Conservation (phyloP, 2,888 invertebrate species). For the Cordylochernes scorpioides region DNA sequence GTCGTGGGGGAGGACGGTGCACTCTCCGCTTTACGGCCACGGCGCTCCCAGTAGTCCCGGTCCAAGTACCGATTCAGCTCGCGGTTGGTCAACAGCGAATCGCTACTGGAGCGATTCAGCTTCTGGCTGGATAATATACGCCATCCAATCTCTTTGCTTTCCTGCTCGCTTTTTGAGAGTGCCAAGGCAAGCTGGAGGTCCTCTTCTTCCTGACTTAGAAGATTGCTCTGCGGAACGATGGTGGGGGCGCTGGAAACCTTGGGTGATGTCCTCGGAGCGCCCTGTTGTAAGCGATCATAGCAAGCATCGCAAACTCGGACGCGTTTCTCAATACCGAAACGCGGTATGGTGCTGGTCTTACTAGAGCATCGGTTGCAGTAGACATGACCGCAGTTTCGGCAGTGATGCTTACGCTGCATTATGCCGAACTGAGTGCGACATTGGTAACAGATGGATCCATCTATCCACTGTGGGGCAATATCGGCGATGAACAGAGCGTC, state of each 20-base stretch:
- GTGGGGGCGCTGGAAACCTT: no score
- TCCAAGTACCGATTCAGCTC: no score
- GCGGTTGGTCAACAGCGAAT: no score
- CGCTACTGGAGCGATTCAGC: no score
- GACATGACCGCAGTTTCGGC: slow-evolving; percentile 90
- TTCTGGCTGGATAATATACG: no score
- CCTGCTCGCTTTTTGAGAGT: slow-evolving; percentile 88
- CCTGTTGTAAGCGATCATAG: slow-evolving; percentile 42
- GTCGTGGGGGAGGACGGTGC: no score
- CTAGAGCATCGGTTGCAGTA: slow-evolving; percentile 80
- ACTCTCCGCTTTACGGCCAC: no score
- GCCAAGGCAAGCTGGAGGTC: slow-evolving; percentile 86
- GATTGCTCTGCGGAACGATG: no score
- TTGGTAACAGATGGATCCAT: slow-evolving; percentile 77
- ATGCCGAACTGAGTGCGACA: slow-evolving; percentile 62
- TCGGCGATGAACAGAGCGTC: slow-evolving; percentile 98
- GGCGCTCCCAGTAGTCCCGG: no score
- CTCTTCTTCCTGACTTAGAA: slow-evolving; percentile 83
- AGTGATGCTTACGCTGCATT: slow-evolving; percentile 75
- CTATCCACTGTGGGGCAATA: slow-evolving; percentile 89
- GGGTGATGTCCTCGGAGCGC: no score
- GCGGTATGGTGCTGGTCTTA: slow-evolving; percentile 66
- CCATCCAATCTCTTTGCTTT: slow-evolving; percentile 25
- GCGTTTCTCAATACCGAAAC: slow-evolving; percentile 92
- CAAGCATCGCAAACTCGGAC: slow-evolving; percentile 93